Conservation (phyloP, 2,113 vertebrate species). For the Cyprinus carpio region DNA sequence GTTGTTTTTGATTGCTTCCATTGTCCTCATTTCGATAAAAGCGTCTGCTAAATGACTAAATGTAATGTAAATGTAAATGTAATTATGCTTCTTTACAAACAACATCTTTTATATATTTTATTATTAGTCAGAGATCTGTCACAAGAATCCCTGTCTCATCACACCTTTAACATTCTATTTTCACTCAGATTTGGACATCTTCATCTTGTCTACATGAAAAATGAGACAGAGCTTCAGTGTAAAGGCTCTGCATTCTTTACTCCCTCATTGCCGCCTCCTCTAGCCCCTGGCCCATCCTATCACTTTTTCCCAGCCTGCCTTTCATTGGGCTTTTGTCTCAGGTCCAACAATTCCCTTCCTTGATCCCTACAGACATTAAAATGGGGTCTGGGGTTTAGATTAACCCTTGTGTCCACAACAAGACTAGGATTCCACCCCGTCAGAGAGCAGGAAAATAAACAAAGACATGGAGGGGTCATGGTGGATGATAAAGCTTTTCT, state of each 20-base stretch:
- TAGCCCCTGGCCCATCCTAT: neutral
- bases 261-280: neutral
- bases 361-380: constrained; percentile 23
- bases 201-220: neutral
- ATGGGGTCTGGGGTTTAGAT: constrained; percentile 44
- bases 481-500: constrained; percentile 43
- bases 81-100: neutral
- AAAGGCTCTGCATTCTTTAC: neutral
- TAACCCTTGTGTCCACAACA: constrained; percentile 41
- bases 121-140: neutral
- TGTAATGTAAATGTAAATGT: no score
- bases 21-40: no score
- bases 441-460: constrained; percentile 49
- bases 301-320: neutral
- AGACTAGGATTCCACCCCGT: constrained; percentile 44
- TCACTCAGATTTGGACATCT: neutral
- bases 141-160: neutral
- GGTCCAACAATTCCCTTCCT: constrained; percentile 1
- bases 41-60: no score
- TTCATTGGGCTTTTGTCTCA: neutral
- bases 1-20: no score
- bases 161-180: neutral
- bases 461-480: constrained; percentile 40
- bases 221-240: neutral
- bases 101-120: neutral